Conservation (phyloP, 2,888 invertebrate genomes). For the Hyles lineata region DNA sequence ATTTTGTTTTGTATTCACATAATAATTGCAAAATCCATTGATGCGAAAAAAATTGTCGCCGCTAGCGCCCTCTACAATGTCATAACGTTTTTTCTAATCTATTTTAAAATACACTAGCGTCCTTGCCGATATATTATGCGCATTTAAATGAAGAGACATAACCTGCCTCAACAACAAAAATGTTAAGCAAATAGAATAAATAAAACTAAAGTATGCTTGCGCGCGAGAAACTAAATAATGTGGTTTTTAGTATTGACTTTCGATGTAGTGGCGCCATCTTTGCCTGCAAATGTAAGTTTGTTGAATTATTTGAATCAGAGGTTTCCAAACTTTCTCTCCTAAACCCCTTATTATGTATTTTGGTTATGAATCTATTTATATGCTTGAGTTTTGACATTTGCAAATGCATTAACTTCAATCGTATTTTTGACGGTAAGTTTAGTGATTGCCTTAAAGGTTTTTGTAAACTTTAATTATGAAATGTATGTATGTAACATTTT, state of each 20-base stretch:
- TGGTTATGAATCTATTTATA: too few species aligned
- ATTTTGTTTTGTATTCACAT: too few species aligned
- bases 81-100: constrained; percentile 2
- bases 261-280: not conserved
- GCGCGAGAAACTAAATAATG: not conserved
- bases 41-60: not conserved
- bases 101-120: constrained; percentile 14
- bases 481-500: too few species aligned
- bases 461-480: too few species aligned
- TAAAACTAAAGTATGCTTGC: constrained; percentile 12
- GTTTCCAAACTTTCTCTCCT: too few species aligned
- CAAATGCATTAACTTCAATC: too few species aligned
- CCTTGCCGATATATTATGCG: constrained; percentile 30
- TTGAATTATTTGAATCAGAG: not conserved
- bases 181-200: constrained; percentile 15
- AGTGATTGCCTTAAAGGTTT: too few species aligned
- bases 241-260: not conserved
- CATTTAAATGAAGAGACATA: constrained; percentile 27
- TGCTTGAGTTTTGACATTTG: too few species aligned
- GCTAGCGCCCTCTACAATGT: not conserved
- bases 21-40: not conserved
- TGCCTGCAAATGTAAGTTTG: constrained; percentile 24
- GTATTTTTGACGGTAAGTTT: too few species aligned
- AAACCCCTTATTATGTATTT: too few species aligned
- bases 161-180: constrained; percentile 32